Conservation (phyloP, 2,113 vertebrate species). For the Saccopteryx leptura region DNA sequence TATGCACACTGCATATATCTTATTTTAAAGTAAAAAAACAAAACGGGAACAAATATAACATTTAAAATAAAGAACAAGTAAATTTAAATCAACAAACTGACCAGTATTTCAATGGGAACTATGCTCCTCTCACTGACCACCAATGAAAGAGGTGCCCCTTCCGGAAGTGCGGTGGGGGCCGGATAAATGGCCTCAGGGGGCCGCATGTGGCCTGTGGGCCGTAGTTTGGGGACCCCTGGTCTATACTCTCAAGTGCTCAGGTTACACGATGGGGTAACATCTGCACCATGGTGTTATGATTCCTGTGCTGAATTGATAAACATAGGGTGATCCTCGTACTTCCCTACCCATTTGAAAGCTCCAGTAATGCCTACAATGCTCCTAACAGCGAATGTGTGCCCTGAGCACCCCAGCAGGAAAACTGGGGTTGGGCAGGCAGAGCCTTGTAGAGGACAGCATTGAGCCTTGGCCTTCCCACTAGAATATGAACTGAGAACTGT, state of each 20-base stretch:
- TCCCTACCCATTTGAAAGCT: not conserved
- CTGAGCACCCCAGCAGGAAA: not conserved
- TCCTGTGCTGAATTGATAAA: not conserved
- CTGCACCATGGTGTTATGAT: fast-evolving
- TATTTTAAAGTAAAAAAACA: no score
- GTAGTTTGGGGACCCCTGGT: no score
- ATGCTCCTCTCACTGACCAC: no score
- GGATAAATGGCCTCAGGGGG: no score
- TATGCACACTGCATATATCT: no score
- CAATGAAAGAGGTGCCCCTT: no score
- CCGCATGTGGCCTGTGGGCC: no score
- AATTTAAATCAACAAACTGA: no score
- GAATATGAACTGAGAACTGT: not conserved
- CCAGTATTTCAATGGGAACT: no score
- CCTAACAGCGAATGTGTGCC: not conserved
- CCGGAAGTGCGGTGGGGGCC: no score
- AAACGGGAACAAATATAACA: no score
- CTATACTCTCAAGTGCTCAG: not conserved
- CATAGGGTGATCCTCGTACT: not conserved
- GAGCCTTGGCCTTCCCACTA: not conserved
- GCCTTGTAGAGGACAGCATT: not conserved
- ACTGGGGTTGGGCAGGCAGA: not conserved
- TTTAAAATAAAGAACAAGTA: no score
- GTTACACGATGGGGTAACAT: not conserved
- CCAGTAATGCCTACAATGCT: not conserved